These are phyloP conservation scores for Zaprionus davidi DNA, from an alignment of 1,140 invertebrate species.

Conservation along the genomic window DNA sequence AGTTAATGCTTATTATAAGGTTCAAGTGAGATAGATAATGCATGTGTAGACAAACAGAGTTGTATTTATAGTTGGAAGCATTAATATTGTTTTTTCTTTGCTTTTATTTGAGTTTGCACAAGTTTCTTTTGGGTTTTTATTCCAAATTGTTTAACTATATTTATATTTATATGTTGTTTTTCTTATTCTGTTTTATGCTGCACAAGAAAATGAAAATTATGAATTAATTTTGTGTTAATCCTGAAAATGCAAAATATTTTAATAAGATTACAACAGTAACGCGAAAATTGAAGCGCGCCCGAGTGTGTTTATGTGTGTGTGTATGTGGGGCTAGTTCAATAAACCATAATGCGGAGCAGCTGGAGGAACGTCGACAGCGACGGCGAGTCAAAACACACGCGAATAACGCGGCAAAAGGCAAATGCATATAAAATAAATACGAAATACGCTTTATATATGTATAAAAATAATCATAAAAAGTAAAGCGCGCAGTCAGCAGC, in stretches of 20 bases:
- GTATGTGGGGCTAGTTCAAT: slow-evolving; percentile 49
- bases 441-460: slow-evolving; percentile 41
- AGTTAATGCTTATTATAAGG: slow-evolving; percentile 37
- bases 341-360: slow-evolving; percentile 42
- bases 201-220: slow-evolving; percentile 51
- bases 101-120: slow-evolving; percentile 52
- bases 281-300: slow-evolving; percentile 16
- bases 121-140: slow-evolving; percentile 32
- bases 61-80: slow-evolving; percentile 11
- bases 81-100: slow-evolving; percentile 21
- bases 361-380: background rate
- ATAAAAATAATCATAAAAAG: slow-evolving; percentile 69
- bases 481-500: slow-evolving; percentile 53
- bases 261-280: slow-evolving; percentile 4
- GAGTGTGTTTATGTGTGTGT: background rate
- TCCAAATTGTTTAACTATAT: slow-evolving; percentile 4
- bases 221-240: slow-evolving; percentile 51
- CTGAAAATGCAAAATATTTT: slow-evolving; percentile 42
- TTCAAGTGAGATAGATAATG: slow-evolving; percentile 1
- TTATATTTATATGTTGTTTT: slow-evolving; percentile 11
- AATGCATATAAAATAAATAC: slow-evolving; percentile 75
- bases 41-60: slow-evolving; percentile 15
- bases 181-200: slow-evolving; percentile 29
- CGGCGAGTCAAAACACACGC: slow-evolving; percentile 63
- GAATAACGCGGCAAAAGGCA: slow-evolving; percentile 66